Conservation (phyloP, 1,140 invertebrate genomes). For the Drosophila virilis region DNA sequence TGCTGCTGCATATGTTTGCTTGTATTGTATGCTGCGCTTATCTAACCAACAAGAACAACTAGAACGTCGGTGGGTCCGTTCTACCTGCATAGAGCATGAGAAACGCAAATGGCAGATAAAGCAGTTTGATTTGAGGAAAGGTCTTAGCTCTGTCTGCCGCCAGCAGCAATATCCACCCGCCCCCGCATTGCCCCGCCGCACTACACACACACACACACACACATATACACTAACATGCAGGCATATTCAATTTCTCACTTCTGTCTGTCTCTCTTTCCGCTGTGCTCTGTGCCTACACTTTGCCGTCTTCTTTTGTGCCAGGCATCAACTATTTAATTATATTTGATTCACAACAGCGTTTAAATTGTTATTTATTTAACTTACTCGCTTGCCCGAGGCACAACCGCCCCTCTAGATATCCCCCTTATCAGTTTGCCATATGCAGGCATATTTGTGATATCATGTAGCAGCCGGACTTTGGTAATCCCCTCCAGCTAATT, state of each 20-base stretch:
- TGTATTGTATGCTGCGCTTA: constrained; percentile 34
- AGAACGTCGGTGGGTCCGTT: constrained; percentile 9
- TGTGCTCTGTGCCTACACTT: neutral
- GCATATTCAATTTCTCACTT: constrained; percentile 47
- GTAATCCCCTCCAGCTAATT: neutral
- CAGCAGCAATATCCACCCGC: constrained; percentile 6
- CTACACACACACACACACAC: neutral
- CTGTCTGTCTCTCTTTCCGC: neutral
- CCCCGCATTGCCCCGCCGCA: neutral
- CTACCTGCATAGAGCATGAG: constrained; percentile 42
- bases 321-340: constrained; percentile 39
- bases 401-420: neutral
- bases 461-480: neutral
- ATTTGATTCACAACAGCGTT: constrained; percentile 40
- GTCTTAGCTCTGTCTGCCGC: constrained; percentile 16
- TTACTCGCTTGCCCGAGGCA: constrained; percentile 19
- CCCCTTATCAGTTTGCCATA: constrained; percentile 12
- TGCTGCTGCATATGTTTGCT: constrained; percentile 1
- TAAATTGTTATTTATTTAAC: constrained; percentile 49
- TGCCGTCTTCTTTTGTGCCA: constrained; percentile 20
- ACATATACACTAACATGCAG: constrained; percentile 34
- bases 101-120: constrained; percentile 33
- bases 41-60: constrained; percentile 36
- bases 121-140: constrained; percentile 18
- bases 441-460: constrained; percentile 3